Evolutionary conservation across 2,113 vertebrate genomes (phyloP).

Genomic region (Embiotoca jacksoni): DNA sequence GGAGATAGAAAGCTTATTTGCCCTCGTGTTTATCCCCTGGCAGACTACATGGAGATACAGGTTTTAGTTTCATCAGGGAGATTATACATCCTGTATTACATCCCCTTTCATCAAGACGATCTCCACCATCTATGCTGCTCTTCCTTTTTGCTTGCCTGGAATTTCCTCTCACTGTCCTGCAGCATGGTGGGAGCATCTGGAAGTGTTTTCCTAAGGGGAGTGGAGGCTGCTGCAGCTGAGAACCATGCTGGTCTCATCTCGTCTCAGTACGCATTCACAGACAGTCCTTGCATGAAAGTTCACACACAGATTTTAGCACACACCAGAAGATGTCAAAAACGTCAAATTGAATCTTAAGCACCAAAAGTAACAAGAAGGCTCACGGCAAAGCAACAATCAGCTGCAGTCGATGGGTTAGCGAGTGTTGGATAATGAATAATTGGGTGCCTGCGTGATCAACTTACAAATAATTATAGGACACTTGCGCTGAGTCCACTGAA

Average conservation of each 20-base stretch:
- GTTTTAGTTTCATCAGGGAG: conserved; percentile 8
- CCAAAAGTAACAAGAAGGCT: background rate
- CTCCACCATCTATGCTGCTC: conserved; percentile 67
- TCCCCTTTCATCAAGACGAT: conserved; percentile 44
- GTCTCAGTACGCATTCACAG: background rate
- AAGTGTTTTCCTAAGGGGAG: conserved; percentile 64
- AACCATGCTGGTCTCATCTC: conserved; percentile 34
- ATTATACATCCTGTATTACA: conserved; percentile 45
- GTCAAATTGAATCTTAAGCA: conserved; percentile 23
- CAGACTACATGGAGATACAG: conserved; percentile 29
- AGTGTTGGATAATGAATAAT: background rate
- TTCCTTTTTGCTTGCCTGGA: conserved; percentile 70
- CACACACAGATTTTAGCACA: conserved; percentile 17
- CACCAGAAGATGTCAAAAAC: conserved; percentile 14
- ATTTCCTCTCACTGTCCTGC: conserved; percentile 77
- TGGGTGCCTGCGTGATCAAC: background rate
- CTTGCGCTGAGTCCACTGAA: background rate
- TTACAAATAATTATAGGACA: background rate
- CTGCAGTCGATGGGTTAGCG: background rate
- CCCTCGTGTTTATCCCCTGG: background rate
- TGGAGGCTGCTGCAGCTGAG: conserved; percentile 43
- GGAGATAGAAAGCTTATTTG: conserved; percentile 18
- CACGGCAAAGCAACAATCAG: conserved; percentile 2
- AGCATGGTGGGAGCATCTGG: conserved; percentile 71
- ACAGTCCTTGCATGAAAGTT: background rate